Conservation (phyloP, 2,888 invertebrate genomes). For the Hybos culiciformis region DNA sequence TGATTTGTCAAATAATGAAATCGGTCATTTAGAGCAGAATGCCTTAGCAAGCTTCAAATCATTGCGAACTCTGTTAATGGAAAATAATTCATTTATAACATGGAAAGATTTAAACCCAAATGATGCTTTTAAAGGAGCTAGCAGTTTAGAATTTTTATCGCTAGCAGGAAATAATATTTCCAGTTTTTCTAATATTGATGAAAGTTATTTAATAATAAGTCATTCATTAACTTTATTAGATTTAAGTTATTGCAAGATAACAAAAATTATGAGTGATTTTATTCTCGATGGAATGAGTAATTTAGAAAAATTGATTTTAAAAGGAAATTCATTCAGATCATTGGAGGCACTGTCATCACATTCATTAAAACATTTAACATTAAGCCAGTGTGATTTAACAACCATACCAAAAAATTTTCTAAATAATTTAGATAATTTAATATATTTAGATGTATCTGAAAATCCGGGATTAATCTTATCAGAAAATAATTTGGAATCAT, state of each 20-base stretch:
- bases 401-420: constrained; percentile 41
- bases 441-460: constrained; percentile 45
- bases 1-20: constrained; percentile 41
- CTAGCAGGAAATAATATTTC: constrained; percentile 49
- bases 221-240: constrained; percentile 44
- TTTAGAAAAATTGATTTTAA: constrained; percentile 41
- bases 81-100: constrained; percentile 45
- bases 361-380: constrained; percentile 40
- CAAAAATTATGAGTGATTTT: constrained; percentile 36
- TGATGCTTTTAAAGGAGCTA: constrained; percentile 37
- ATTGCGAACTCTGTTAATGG: constrained; percentile 46
- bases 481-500: constrained; percentile 36
- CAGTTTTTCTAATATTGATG: constrained; percentile 39
- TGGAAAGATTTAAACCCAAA: constrained; percentile 45
- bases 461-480: constrained; percentile 40
- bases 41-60: constrained; percentile 41
- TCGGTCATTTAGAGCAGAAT: constrained; percentile 38
- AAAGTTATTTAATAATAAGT: constrained; percentile 43
- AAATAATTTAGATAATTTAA: constrained; percentile 42
- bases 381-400: constrained; percentile 44
- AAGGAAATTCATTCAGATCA: constrained; percentile 39
- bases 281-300: constrained; percentile 37
- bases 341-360: constrained; percentile 39
- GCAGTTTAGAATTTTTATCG: constrained; percentile 43
- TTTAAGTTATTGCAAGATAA: constrained; percentile 48